Evolutionary conservation across 2,797 vertebrate genomes (phyloP), one percentile per base, ranked within the genome.

Genomic region (Aselliscus stoliczkanus): DNA sequence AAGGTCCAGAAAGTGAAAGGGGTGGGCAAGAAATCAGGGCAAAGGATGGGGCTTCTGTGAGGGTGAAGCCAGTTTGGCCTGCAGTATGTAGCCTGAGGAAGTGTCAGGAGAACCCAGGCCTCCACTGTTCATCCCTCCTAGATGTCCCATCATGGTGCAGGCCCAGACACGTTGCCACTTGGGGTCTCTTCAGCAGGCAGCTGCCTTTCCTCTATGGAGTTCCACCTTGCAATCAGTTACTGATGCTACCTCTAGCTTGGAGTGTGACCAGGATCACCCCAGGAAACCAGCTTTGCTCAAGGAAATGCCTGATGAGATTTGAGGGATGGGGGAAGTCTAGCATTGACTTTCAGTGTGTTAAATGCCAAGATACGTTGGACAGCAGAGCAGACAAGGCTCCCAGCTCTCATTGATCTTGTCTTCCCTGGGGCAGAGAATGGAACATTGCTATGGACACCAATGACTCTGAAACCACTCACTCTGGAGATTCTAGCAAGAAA

Each of bases 361-460:
- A 34, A 47, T 42, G 54, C 31, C 80, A 69, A 44, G 42, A 52
- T 12, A 4, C 17, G 21, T 21, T 85, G 37, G 50, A 42, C 29
- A 21, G 15, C 65, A 84, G 50, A 50, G 23, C 44, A 47, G 44
- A 47, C 21, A 21, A 37, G 7, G 31, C 10, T 62, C 50, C 54
- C 44, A n/a, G 20, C 21, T 91, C 72, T 87, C 92, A 72, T 60
- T 1, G 7, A 20, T 58, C 25, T 81, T 27, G 0, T 97, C 93
- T 56, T 25, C n/a, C 29, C n/a, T 0, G 91, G 75, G 82, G 7
- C 97, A 98, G 98, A 96, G 86, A 98, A 93, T 0, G 98, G 98
- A 56, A 97, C 44, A 18, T 84, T 99, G 94, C 94, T 50, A 0
- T 99, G 98, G 98, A 97, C 96, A 10, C 98, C 98, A n/a, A 95